Evolutionary conservation across 2,888 invertebrate genomes (phyloP), one percentile per base, ranked within the genome.

Genomic region (Pollenia griseotomentosa): DNA sequence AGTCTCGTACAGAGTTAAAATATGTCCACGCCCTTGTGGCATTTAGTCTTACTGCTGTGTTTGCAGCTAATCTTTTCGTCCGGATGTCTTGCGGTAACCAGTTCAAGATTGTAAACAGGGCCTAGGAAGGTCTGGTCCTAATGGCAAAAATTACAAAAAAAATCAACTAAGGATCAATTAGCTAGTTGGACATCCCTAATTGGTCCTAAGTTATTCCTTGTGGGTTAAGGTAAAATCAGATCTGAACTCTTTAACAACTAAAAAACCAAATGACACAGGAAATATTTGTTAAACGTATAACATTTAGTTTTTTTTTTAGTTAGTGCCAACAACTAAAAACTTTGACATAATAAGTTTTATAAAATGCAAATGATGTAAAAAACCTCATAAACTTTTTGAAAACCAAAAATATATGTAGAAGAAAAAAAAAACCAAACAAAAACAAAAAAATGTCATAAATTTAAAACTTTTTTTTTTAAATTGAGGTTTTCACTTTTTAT

Each of bases 331-430:
- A 82, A 59, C 65, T 74, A 42, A 61, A 63, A 82, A 82, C 16
- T 73, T 70, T 80, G 48, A 14, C 57, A 33, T 53, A 75, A 75
- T 44, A 66, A 75, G 51, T 59, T 59, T 23, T 19, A 77, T 6
- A 5, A 33, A 71, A 78, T 83, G 51, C 33, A 83, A 83, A 78
- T 73, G 65, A 78, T 71, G 78, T 59, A 59, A 61, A 59, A 83
- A 73, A 78, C 78, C 78, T 51, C 83, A 78, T 16, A 78, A 78
- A 78, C 44, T 84, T 84, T 84, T 73, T 16, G 51, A 65, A 79
- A 78, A 83, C 19, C 23, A 33, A 78, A 82, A 59, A 70, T 63
- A 42, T 42, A 44, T 8, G 12, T 33, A 40, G 12, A 33, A 33
- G n/a, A 33, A 33, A 33, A 19, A 65, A 65, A 53, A 55, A 65